Evolutionary conservation across 2,113 vertebrate genomes (phyloP), one percentile per base, ranked within the genome.

Genomic region (Opisthocomus hoazin): DNA sequence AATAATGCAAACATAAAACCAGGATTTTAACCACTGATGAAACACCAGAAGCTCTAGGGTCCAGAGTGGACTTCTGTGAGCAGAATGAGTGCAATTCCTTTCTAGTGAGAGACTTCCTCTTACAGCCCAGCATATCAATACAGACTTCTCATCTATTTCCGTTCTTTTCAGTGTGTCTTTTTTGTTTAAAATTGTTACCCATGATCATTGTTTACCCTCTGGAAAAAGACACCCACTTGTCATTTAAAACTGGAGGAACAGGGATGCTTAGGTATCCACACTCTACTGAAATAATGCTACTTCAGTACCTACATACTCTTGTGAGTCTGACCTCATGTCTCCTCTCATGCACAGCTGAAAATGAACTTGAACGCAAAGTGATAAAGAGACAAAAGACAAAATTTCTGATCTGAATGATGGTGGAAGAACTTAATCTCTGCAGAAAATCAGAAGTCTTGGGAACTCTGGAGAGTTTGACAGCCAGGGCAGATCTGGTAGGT

Each of bases 121-220:
- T 8, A 9, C 30, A 81, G 11, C 2, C 13, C 15, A 50, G 3
- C 20, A 36, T 15, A 63, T 26, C 30, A 63, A 45, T 5, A 26
- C 10, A 48, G 0, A 12, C 3, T 15, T 71, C 15, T 83, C 23
- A 34, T 23, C 0, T 45, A 32, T 43, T 74, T 87, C 12, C 1
- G 3, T 78, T 78, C 5, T 70, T 77, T 74, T 65, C 23, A 36
- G 18, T 48, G 10, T 0, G 3, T 4, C 1, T 51, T 87, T 60
- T 5, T 29, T 9, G 5, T 56, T 32, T 36, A 27, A 64, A 58
- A 81, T 37, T 19, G 6, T 79, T 63, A 45, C 13, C 30, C 53
- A 2, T 7, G 58, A 41, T 12, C 12, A 21, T 5, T 54, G 6
- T 30, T 80, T 11, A 23, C 21, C 1, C 2, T 17, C 5, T 5